Evolutionary conservation across 2,888 invertebrate genomes (phyloP).

Genomic region (Molorchus minor): DNA sequence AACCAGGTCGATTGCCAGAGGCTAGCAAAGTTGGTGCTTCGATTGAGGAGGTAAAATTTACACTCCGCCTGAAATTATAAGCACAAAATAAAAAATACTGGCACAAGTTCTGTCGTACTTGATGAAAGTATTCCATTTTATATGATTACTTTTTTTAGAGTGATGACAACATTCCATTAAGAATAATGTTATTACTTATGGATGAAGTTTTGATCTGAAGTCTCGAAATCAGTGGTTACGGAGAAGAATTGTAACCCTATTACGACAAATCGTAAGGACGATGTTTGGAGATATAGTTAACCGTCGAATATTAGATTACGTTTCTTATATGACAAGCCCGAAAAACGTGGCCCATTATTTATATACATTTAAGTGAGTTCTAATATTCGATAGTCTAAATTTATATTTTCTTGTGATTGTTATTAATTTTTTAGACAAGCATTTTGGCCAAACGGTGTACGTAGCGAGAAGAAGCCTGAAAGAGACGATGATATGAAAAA

Average conservation of each 20-base stretch:
- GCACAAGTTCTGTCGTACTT: too few relatives aligned
- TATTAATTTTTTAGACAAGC: constrained; percentile 63
- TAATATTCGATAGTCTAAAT: too few relatives aligned
- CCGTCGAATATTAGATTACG: constrained; percentile 87
- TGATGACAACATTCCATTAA: constrained; percentile 79
- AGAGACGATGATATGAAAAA: constrained; percentile 64
- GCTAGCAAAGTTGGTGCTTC: constrained; percentile 62
- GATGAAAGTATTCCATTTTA: too few relatives aligned
- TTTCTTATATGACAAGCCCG: constrained; percentile 86
- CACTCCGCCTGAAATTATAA: neutral
- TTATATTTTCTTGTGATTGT: neutral
- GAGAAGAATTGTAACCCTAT: constrained; percentile 76
- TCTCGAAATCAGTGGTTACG: constrained; percentile 84
- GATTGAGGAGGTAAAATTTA: constrained; percentile 66
- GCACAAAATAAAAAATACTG: too few relatives aligned
- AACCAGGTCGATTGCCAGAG: constrained; percentile 60
- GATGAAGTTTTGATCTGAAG: constrained; percentile 85
- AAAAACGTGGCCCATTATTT: constrained; percentile 89
- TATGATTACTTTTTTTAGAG: constrained; percentile 65
- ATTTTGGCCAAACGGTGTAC: constrained; percentile 69
- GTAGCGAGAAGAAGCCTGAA: constrained; percentile 56
- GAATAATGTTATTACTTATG: constrained; percentile 81
- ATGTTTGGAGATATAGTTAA: constrained; percentile 87
- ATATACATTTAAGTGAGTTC: constrained; percentile 82
- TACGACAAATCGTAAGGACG: constrained; percentile 80